phyloP scores from a whole-genome alignment of 2,113 vertebrate species.

The Lycaon pictus region DNA sequence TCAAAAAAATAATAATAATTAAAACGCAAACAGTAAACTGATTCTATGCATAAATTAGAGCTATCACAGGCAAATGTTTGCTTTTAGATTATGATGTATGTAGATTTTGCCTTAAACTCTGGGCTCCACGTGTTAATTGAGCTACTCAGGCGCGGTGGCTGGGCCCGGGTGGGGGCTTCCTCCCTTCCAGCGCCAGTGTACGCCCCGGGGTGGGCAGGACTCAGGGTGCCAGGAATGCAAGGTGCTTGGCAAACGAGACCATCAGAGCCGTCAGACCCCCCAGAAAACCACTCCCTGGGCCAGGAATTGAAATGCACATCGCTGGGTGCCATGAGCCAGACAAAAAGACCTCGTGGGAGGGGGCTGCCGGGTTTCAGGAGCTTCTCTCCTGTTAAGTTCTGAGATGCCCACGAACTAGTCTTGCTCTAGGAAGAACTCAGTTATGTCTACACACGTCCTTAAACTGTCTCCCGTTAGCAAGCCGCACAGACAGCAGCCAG shows the following conservation, averaged over 20 bases:
- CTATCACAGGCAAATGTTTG: conserved; percentile 87
- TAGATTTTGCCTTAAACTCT: conserved; percentile 80
- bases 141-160: conserved; percentile 77
- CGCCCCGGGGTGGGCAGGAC: no score
- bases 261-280: conserved; percentile 40
- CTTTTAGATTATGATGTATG: conserved; percentile 85
- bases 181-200: neutral
- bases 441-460: conserved; percentile 74
- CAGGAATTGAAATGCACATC: conserved; percentile 75
- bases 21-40: conserved; percentile 86
- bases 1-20: conserved; percentile 88
- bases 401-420: conserved; percentile 50
- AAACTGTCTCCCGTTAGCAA: conserved; percentile 66
- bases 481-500: conserved; percentile 1
- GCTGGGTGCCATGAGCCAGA: conserved; percentile 80
- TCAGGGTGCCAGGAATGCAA: neutral
- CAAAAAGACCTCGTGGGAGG: conserved; percentile 59
- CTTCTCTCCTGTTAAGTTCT: neutral
- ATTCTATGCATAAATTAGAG: conserved; percentile 87
- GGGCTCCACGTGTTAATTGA: conserved; percentile 85
- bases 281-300: neutral
- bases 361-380: neutral
- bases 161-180: conserved; percentile 55
- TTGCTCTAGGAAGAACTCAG: conserved; percentile 63
- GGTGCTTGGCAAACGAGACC: neutral